Evolutionary conservation across 2,797 vertebrate genomes (phyloP), one percentile per base, ranked within the genome.

Genomic region (Myripristis murdjan): DNA sequence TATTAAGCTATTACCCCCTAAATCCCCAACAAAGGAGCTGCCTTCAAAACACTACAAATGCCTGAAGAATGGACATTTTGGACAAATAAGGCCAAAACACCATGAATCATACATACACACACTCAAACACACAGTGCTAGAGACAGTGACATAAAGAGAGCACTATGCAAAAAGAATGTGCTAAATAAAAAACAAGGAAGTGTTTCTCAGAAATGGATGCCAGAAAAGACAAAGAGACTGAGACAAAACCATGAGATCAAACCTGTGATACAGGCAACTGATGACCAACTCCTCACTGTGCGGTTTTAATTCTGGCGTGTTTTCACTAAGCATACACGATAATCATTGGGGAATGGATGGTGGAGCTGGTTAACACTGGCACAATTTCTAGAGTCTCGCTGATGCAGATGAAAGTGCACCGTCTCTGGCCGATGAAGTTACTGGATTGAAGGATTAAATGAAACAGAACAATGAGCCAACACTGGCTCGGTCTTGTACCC

Each of bases 361-460:
- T 0, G 22, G 16, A 22, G 51, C 14, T 1, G 44, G 51, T 62
- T 16, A 7, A 28, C 35, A 7, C 15, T n/a, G 58, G 23, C 51
- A 46, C 51, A 22, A 12, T 71, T 70, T 55, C 65, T 46, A 58
- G 58, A 18, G 73, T 23, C 35, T 3, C 10, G 31, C 31, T 10
- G 43, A 70, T 57, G 63, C 52, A 70, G 61, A 81, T 72, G 54
- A 67, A 24, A 54, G 46, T 35, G 53, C 48, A 20, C 3, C n/a
- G 41, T 35, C 28, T 48, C 41, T 16, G 51, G 49, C 55, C 11
- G 14, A 70, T 61, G 70, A 43, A 49, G 54, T 70, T 77, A 75
- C 26, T 64, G 73, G 61, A 72, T 67, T 55, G 77, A 79, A 73
- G 65, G 73, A 79, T 73, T 65, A 70, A 86, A 79, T 76, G 51